These are phyloP conservation scores for Scopus umbretta DNA, from an alignment of 2,113 vertebrate genomes.

Conservation along the genomic window DNA sequence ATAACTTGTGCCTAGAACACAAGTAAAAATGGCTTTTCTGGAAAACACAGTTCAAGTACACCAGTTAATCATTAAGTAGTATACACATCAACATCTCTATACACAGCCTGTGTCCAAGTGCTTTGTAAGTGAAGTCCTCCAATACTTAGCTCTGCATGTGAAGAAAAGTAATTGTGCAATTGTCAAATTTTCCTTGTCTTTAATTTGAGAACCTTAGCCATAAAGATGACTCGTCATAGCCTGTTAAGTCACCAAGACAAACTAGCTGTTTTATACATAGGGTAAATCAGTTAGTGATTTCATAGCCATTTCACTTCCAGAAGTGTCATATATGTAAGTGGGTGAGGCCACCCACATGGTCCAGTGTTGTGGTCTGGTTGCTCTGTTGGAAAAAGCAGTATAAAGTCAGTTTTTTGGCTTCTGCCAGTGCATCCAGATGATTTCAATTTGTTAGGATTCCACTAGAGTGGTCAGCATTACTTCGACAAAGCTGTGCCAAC, in stretches of 20 bases:
- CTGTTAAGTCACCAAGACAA: slow-evolving; percentile 6
- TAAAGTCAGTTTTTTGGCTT: slow-evolving; percentile 56
- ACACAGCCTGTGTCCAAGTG: neutral
- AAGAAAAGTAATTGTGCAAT: neutral
- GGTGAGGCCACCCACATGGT: slow-evolving; percentile 65
- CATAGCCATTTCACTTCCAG: slow-evolving; percentile 16
- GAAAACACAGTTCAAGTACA: neutral
- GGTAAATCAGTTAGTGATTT: slow-evolving; percentile 36
- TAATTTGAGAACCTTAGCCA: neutral
- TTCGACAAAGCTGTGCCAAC: slow-evolving; percentile 50
- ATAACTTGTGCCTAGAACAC: neutral
- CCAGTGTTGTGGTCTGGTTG: slow-evolving; percentile 66
- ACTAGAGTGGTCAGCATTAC: slow-evolving; percentile 64
- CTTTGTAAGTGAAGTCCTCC: neutral
- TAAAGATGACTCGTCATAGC: neutral
- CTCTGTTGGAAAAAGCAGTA: slow-evolving; percentile 58
- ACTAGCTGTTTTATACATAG: slow-evolving; percentile 8
- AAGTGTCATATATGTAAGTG: neutral
- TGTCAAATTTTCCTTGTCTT: slow-evolving; percentile 14
- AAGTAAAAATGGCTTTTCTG: neutral
- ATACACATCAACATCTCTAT: neutral
- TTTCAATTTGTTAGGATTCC: slow-evolving; percentile 70
- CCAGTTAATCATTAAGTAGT: neutral
- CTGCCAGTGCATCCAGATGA: slow-evolving; percentile 65
- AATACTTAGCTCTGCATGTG: neutral